Conservation (phyloP, 2,888 invertebrate genomes). For the Tuberolachnus salignus region DNA sequence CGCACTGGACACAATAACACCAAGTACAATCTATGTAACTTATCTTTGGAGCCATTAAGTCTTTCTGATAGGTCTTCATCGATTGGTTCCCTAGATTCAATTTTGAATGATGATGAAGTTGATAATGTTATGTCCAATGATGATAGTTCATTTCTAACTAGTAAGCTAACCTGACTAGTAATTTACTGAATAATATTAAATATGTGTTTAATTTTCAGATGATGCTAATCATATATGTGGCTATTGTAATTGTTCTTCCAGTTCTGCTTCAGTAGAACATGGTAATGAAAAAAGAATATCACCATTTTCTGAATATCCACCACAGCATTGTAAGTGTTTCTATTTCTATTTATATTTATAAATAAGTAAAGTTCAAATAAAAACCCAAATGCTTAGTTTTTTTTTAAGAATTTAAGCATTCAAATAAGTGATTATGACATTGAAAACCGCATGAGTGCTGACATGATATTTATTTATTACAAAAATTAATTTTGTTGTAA, state of each 20-base stretch:
- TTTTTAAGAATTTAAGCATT: background rate
- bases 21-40: constrained; percentile 19
- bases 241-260: constrained; percentile 55
- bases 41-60: constrained; percentile 60
- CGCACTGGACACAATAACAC: constrained; percentile 61
- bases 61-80: constrained; percentile 76
- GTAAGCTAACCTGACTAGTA: constrained; percentile 26
- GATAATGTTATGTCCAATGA: constrained; percentile 67
- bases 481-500: no score
- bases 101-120: constrained; percentile 77
- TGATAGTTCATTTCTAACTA: constrained; percentile 58
- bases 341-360: background rate
- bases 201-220: constrained; percentile 31
- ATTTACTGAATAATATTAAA: constrained; percentile 17
- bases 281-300: constrained; percentile 53
- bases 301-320: constrained; percentile 50
- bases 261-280: constrained; percentile 50
- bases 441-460: no score
- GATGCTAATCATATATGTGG: constrained; percentile 54
- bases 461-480: no score
- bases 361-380: background rate
- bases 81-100: constrained; percentile 83
- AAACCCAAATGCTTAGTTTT: background rate
- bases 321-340: constrained; percentile 34
- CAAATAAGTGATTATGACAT: no score